Evolutionary conservation across 2,888 invertebrate genomes (phyloP).

Genomic region (Caenorhabditis imperialis): DNA sequence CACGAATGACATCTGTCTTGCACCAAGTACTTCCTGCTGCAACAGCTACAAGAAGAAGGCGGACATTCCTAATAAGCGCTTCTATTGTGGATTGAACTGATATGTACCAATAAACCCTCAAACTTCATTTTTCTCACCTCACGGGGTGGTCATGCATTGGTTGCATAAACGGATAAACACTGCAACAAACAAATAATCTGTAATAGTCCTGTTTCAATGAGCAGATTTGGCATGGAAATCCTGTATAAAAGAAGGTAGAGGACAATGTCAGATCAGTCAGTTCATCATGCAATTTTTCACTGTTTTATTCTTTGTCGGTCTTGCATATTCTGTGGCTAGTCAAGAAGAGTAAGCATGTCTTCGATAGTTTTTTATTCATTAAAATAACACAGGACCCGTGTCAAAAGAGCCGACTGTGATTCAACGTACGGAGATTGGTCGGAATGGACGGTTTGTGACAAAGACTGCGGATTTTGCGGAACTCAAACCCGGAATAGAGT

Average conservation of each 20-base stretch:
- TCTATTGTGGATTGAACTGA: slow-evolving; percentile 31
- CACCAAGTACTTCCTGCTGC: slow-evolving; percentile 31
- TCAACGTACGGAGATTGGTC: slow-evolving; percentile 29
- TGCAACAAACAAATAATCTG: slow-evolving; percentile 14
- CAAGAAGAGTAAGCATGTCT: too few relatives aligned
- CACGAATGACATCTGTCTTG: slow-evolving; percentile 28
- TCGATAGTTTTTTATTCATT: too few relatives aligned
- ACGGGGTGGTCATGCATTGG: slow-evolving; percentile 6
- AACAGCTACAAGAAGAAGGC: slow-evolving; percentile 35
- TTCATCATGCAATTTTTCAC: too few relatives aligned
- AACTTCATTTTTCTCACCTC: too few relatives aligned
- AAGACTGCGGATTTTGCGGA: slow-evolving; percentile 42
- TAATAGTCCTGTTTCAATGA: slow-evolving; percentile 16
- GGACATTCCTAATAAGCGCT: slow-evolving; percentile 25
- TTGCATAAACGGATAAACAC: background rate
- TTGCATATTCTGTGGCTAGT: too few relatives aligned
- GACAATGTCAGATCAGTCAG: background rate
- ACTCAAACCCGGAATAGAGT: slow-evolving; percentile 31
- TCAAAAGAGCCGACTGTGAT: slow-evolving; percentile 17
- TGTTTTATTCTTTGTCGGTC: too few relatives aligned
- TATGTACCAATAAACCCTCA: slow-evolving; percentile 4
- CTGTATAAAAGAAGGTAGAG: slow-evolving; percentile 4
- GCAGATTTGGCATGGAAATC: slow-evolving; percentile 6
- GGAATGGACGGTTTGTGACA: slow-evolving; percentile 38
- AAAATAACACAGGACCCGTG: too few relatives aligned